Evolutionary conservation across 2,113 vertebrate genomes (phyloP), one percentile per base, ranked within the genome.

Genomic region (Butorides virescens): DNA sequence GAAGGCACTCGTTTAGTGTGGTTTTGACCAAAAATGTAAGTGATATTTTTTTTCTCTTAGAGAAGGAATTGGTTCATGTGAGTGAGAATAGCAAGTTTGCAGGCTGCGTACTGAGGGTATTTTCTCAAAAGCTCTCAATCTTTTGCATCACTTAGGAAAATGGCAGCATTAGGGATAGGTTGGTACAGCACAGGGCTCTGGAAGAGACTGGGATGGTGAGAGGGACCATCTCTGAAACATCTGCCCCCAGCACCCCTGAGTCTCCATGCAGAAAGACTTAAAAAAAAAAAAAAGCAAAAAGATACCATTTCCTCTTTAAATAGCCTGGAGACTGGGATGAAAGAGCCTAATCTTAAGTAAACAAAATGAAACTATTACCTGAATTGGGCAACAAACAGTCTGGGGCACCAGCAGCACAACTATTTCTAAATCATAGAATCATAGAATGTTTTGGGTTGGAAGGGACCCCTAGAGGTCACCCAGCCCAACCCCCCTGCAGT

Each of bases 401-500:
- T 36, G 59, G 44, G 53, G 23, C 50, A 77, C 36, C 34, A 44
- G 34, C 46, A 47, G 27, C 0, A 0, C 5, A 36, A 8, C 44
- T 71, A 46, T 55, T 94, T 83, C 36, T 68, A 55, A 61, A 79
- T 46, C 37, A 39, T 39, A 39, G 37, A 39, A 39, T 39, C 39
- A 39, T 39, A 39, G 39, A 39, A 39, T 39, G 39, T 39, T 39
- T 39, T 39, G 39, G 39, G 39, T 39, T 39, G 39, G 39, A 39
- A 39, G 39, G 39, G 39, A 39, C 37, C 37, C 37, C 37, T 10
- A 39, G 37, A 39, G 37, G 37, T 39, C 37, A 39, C 37, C 37
- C 37, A 39, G 37, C 37, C 37, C 37, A 39, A 39, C 37, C 37
- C 37, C 37, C 37, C 37, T 39, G 37, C 37, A 39, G 37, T 8